Evolutionary conservation across 2,888 invertebrate genomes (phyloP), one percentile per base, ranked within the genome.

Genomic region (Thyatira batis): DNA sequence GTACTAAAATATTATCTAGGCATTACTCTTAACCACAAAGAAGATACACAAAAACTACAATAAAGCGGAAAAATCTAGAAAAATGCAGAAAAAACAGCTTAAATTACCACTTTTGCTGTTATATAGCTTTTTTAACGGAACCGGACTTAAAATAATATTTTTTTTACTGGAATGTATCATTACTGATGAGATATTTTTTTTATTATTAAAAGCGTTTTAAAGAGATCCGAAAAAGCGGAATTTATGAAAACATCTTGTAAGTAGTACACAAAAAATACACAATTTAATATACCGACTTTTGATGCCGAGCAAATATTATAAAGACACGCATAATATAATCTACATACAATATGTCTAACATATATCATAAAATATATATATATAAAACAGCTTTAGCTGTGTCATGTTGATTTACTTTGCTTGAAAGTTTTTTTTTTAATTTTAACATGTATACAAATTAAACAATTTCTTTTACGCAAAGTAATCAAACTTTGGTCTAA

Each of bases 401-500:
- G 80, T 74, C 73, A 73, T 74, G 72, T 68, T 79, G 85, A 87
- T 80, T 73, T 68, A 86, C 89, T 89, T 88, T 84, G 88, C 89
- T 75, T 39, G 71, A 71, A 75, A 75, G 65, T 64, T 72, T 84
- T 85, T 87, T 71, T 86, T 89, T 85, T 88, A 55, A 57, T 63
- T 61, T 57, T 55, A 56, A 58, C 57, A 53, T 57, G 54, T 51
- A 50, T 55, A 67, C 57, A 65, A 61, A 53, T 53, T 8, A 54
- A 48, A 59, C 54, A 56, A 61, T 57, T 21, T 63, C 60, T 67
- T 63, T 67, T 69, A 64, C 77, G 88, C 89, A 90, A 89, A 91
- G 89, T 80, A 80, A 86, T 89, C 89, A 84, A 84, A 91, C 93
- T 94, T 94, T 94, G 94, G 94, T 94, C 93, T 93, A 92, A 92